Evolutionary conservation across 2,888 invertebrate genomes (phyloP), one percentile per base, ranked within the genome.

Genomic region (Muscina levida): DNA sequence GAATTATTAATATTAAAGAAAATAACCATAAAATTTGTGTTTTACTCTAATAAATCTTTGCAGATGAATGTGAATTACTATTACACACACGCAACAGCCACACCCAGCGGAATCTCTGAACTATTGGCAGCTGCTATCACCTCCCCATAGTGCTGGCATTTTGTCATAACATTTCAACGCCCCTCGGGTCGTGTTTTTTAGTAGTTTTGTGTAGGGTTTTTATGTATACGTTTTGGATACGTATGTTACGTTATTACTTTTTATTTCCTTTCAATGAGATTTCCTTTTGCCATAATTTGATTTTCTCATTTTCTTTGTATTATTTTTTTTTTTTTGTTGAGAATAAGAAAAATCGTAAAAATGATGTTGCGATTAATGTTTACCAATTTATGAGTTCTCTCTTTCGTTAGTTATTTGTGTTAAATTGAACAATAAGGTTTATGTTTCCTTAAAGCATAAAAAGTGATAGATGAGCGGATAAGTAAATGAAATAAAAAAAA

Each of bases 161-260:
- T 77, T 80, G 80, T 80, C 80, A 80, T 72, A 80, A 80, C 80
- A 80, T 77, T 71, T 80, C 80, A 77, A 80, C 80, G 77, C 80
- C 80, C 77, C 65, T 80, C 76, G 67, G 72, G 72, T 80, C 24
- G 11, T 24, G 19, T 24, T 77, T 80, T 79, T 76, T 77, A 80
- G 70, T 73, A 77, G 70, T 77, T 80, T 53, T 62, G 10, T 53
- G 10, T 53, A 68, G 42, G 48, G 31, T 59, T 31, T 22, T 72
- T 51, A n/a, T n/a, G n/a, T 37, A 10, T 59, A 19, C 22, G 51
- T 72, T 5, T 39, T 31, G n/a, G 11, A 19, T 37, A 26, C 42
- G 26, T 53, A 53, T 37, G 10, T 66, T 53, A 62, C 24, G 31
- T 70, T 22, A 15, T 57, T 65, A 31, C 10, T 57, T 56, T 44